phyloP scores from a whole-genome alignment of 2,888 invertebrate species.

The Asteroscopus sphinx region DNA sequence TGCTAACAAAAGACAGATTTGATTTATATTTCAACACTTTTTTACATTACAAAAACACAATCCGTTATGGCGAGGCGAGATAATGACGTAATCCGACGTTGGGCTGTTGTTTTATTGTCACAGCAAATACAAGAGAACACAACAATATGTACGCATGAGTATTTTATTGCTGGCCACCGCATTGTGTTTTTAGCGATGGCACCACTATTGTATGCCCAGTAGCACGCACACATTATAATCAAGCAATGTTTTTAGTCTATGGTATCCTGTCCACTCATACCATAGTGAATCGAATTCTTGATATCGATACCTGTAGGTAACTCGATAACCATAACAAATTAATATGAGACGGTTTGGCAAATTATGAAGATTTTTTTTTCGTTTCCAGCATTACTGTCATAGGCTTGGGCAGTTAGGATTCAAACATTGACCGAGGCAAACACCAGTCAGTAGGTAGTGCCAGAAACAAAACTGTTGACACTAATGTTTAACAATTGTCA shows the following conservation, averaged over 20 bases:
- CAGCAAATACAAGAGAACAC: constrained; percentile 51
- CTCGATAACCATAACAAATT: constrained; percentile 1
- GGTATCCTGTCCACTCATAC: constrained; percentile 22
- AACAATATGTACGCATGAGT: constrained; percentile 65
- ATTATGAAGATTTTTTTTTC: too few species aligned
- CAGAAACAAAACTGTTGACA: constrained; percentile 36
- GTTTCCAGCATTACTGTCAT: too few species aligned
- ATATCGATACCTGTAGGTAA: constrained; percentile 18
- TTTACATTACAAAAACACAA: constrained; percentile 43
- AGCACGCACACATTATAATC: constrained; percentile 21
- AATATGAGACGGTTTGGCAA: neutral
- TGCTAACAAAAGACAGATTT: constrained; percentile 27
- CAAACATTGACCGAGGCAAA: too few species aligned
- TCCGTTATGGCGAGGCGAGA: constrained; percentile 57
- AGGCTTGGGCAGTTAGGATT: too few species aligned
- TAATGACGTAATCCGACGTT: constrained; percentile 61
- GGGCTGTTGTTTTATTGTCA: constrained; percentile 53
- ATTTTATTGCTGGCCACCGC: constrained; percentile 67
- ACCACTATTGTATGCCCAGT: constrained; percentile 33
- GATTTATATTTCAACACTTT: constrained; percentile 46
- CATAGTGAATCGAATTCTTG: constrained; percentile 12
- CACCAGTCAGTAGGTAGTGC: too few species aligned
- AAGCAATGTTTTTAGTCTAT: constrained; percentile 32
- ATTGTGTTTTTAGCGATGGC: constrained; percentile 61
- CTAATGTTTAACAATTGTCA: constrained; percentile 33